Base-by-base conservation (phyloP, 2,888 invertebrate genomes). In the Stratiomys singularior region DNA sequence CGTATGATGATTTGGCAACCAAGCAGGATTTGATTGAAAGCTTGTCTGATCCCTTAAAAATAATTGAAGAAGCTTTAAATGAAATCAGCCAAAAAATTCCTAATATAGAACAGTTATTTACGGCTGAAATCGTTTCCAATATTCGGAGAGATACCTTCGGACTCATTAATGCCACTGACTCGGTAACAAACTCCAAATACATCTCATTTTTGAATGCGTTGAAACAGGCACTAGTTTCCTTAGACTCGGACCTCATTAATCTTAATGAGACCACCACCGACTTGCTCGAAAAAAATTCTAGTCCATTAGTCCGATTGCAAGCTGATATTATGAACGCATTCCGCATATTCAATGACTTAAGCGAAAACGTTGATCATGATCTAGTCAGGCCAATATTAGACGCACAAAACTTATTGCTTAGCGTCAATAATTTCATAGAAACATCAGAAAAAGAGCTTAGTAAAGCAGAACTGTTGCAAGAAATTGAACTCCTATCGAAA, bases 41-140 rank as follows among this genome's bases (percentile, higher is more conserved):
- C n/a, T 79, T 86, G 23, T 85, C 86, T 25, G 78, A 76, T 15
- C 69, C 77, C 1, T 18, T 79, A 27, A 78, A 78, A 27, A 85
- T 83, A 77, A 83, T 86, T 44, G 86, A 87, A 78, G 84, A 83
- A 79, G 85, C 83, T 1, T 85, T 86, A 77, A 85, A 86, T 60
- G 86, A 86, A 67, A 84, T 86, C 58, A 78, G 86, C 21, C 82
- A 84, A 1, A 83, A 84, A 0, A 79, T 86, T 64, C 86, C 86
- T 0, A 85, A 81, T 83, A 86, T 80, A 80, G 90, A 81, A 83
- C 85, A 83, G 23, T 84, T 90, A 52, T 83, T 90, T 71, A 87
- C 89, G n/a, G 81, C 85, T 63, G 88, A 88, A 77, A 86, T 87
- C 81, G 85, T 85, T 77, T 80, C 84, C 3, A 86, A 88, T 78